Conservation (phyloP, 1,140 invertebrate genomes). For the Bombus picipes region DNA sequence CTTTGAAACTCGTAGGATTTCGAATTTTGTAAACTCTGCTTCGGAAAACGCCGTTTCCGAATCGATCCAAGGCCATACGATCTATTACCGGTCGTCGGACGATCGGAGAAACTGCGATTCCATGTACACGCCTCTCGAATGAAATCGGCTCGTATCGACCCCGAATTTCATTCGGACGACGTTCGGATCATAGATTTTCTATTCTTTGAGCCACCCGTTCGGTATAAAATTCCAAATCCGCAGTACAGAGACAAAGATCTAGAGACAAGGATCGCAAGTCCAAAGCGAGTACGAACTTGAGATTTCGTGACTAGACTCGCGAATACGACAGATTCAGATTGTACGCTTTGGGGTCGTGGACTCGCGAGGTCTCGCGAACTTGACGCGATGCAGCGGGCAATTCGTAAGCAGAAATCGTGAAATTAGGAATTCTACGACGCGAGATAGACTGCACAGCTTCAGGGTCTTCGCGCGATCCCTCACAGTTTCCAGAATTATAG, state of each 20-base stretch:
- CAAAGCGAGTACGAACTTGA: not conserved
- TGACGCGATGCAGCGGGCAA: not conserved
- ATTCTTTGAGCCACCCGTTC: too few species aligned
- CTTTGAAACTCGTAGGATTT: not conserved
- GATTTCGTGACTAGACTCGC: not conserved
- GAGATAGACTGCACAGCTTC: not conserved
- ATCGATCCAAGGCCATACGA: too few species aligned
- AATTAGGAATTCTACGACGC: not conserved
- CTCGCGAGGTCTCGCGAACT: not conserved
- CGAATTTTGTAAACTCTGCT: not conserved
- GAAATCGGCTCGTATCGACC: too few species aligned
- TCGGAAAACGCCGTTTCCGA: not conserved
- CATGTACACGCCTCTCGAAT: too few species aligned
- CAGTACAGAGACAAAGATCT: too few species aligned
- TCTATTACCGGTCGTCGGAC: rapidly evolving
- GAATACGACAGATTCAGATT: not conserved
- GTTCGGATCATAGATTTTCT: too few species aligned
- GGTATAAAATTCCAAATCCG: too few species aligned
- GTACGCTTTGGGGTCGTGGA: not conserved
- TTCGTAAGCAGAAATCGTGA: not conserved
- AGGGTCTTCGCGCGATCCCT: rapidly evolving
- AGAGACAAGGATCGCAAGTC: too few species aligned
- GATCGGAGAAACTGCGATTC: too few species aligned
- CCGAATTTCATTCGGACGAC: too few species aligned
- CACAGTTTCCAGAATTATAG: too few species aligned